Percentiles rank a stretch among this genome's conserved stretches.
Evolutionary conservation across 2,113 vertebrate species (phyloP).

Genomic region (Manacus vitellinus): DNA sequence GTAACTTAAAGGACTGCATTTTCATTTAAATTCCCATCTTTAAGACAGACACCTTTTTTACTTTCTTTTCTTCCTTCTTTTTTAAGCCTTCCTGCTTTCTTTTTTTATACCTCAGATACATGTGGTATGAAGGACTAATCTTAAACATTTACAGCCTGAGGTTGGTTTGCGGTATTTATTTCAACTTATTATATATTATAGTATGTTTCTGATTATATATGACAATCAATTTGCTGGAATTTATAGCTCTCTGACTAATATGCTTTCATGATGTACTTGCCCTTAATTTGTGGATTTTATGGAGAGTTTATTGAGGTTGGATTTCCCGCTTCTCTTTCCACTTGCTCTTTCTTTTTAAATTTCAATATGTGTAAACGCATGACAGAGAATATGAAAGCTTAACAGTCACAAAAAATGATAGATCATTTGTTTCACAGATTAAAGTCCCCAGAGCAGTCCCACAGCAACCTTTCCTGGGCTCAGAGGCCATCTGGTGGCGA

Average conservation of each 20-base stretch:
- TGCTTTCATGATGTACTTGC: slow-evolving; percentile 58
- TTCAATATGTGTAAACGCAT: not conserved
- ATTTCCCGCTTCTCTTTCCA: slow-evolving; percentile 21
- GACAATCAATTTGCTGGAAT: slow-evolving; percentile 66
- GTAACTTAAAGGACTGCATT: not conserved
- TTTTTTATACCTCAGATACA: slow-evolving; percentile 53
- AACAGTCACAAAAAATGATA: not conserved
- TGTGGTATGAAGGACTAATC: slow-evolving; percentile 27
- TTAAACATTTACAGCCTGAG: slow-evolving; percentile 47
- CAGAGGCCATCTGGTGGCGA: not conserved
- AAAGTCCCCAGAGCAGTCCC: not conserved
- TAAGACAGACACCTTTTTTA: not conserved
- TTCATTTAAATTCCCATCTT: not conserved
- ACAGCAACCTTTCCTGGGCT: not conserved
- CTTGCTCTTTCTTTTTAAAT: not conserved
- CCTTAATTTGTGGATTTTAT: slow-evolving; percentile 68
- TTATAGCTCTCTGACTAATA: slow-evolving; percentile 60
- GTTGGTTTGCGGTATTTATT: slow-evolving; percentile 52
- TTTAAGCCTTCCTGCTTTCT: not conserved
- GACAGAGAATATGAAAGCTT: not conserved
- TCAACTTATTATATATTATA: slow-evolving; percentile 48
- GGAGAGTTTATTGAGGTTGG: slow-evolving; percentile 51
- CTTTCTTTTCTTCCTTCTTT: not conserved
- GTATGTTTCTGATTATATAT: slow-evolving; percentile 60
- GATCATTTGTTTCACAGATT: not conserved